Evolutionary conservation across 2,797 vertebrate genomes (phyloP).

Genomic region (Catostomus latipinnis): DNA sequence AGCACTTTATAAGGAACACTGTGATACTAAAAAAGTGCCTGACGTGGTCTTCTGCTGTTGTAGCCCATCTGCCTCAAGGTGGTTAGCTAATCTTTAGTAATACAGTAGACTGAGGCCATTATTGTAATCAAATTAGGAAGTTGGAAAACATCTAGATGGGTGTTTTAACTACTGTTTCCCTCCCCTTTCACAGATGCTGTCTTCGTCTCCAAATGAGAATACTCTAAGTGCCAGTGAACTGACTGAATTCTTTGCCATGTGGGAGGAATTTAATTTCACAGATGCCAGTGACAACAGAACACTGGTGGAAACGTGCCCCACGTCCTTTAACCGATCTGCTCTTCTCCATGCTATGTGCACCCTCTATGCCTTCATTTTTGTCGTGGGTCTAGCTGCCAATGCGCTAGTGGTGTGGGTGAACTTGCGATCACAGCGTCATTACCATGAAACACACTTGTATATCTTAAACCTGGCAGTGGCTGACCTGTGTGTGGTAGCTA

Average conservation of each 20-base stretch:
- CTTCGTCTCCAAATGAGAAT: slow-evolving; percentile 42
- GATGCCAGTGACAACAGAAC: slow-evolving; percentile 78
- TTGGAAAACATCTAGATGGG: not conserved
- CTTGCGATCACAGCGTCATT: slow-evolving; percentile 85
- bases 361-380: slow-evolving; percentile 92
- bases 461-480: slow-evolving; percentile 91
- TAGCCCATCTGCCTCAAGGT: too few relatives aligned
- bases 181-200: slow-evolving; percentile 43
- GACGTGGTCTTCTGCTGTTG: too few relatives aligned
- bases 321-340: slow-evolving; percentile 79
- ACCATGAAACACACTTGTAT: slow-evolving; percentile 91
- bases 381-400: slow-evolving; percentile 90
- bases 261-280: slow-evolving; percentile 84
- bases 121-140: not conserved
- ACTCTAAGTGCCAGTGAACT: slow-evolving; percentile 83
- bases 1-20: too few relatives aligned
- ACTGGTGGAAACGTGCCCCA: slow-evolving; percentile 83
- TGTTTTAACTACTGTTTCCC: slow-evolving; percentile 11
- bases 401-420: slow-evolving; percentile 94
- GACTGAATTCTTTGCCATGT: slow-evolving; percentile 81
- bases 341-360: slow-evolving; percentile 88
- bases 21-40: too few relatives aligned
- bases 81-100: not conserved
- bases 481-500: slow-evolving; percentile 90
- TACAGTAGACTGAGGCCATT: not conserved